Evolutionary conservation across 2,888 invertebrate genomes (phyloP), one percentile per base, ranked within the genome.

Genomic region (Ichneumoninae sp.): DNA sequence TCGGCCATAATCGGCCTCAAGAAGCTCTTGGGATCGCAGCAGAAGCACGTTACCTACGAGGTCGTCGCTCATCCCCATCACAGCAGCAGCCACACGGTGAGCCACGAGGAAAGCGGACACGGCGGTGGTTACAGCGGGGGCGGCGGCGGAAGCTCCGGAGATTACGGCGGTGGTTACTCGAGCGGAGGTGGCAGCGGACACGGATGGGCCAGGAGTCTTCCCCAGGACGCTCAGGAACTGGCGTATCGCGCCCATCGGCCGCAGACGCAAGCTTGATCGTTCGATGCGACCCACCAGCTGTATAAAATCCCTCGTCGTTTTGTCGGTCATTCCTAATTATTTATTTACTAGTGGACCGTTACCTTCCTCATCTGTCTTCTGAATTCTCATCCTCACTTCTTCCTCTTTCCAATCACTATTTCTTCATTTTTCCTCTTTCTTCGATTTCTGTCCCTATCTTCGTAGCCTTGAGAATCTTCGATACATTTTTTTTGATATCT

Each of bases 21-120:
- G 95, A 98, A 98, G 93, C 94, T 98, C 73, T 94, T 98, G 87
- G 96, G 96, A 74, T 93, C 94, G 1, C 96, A 96, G 91, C 96
- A 97, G 94, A 98, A 97, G 92, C 97, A 97, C 91, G 98, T 98
- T 87, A 98, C 98, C 4, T 98, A 98, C 92, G 98, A 98, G 92
- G 97, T 98, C 50, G 97, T 98, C 0, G 96, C 97, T 0, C 98
- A 98, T 93, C 97, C 97, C 76, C 97, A 97, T 90, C 97, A 97
- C 93, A 95, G 96, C 84, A 95, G 96, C 87, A 95, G 96, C 91
- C 96, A 96, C 92, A 95, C 96, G 85, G 95, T 96, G 83, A 95
- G 96, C 79, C 96, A 97, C 87, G 96, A 96, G 89, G 97, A 97
- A 83, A 94, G 95, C 44, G 94, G 94, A 79, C 95, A 95, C 88